Evolutionary conservation across 2,113 vertebrate species (phyloP), one percentile per base, ranked within the genome.

Genomic region (Naja naja): DNA sequence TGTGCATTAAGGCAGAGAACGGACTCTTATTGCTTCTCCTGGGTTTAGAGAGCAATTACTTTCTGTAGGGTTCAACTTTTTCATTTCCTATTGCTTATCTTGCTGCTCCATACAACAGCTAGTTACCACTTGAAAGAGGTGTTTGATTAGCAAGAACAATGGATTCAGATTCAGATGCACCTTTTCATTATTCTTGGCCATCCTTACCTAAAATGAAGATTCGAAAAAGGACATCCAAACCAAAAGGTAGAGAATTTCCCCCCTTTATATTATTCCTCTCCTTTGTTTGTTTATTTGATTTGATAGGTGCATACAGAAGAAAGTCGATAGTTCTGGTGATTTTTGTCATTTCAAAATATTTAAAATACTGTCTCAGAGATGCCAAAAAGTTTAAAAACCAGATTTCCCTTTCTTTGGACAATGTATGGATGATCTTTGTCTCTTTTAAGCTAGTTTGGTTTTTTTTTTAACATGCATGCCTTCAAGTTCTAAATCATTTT

Each of bases 101-200:
- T 96, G 94, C 95, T 93, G 3, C 95, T 95, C 94, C 94, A 95
- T 91, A 89, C 95, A 95, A 89, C 94, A 52, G 34, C 92, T 16
- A 96, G 94, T 60, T 95, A 89, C 94, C 92, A 85, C 89, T 97
- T 94, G 43, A 91, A 92, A 89, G 94, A 88, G 95, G 95, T 93
- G 39, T 94, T 94, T 91, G 93, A 91, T 96, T 96, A 95, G 91
- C 93, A 11, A 11, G 54, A 87, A 34, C 93, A 94, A 99, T 99
- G 99, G 99, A 99, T 96, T 99, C 99, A 56, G 99, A 99, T 96
- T 99, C 99, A 0, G 99, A 99, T 96, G 99, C 98, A 94, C 99
- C 99, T 93, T 99, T 99, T 97, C 99, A 99, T 98, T 99, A 99
- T 97, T 99, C 99, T 85, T 99, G 99, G 99, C 99, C 99, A 91